Base-by-base conservation (phyloP, 1,140 invertebrate species). In the Pseudomyrmex pallidus region DNA sequence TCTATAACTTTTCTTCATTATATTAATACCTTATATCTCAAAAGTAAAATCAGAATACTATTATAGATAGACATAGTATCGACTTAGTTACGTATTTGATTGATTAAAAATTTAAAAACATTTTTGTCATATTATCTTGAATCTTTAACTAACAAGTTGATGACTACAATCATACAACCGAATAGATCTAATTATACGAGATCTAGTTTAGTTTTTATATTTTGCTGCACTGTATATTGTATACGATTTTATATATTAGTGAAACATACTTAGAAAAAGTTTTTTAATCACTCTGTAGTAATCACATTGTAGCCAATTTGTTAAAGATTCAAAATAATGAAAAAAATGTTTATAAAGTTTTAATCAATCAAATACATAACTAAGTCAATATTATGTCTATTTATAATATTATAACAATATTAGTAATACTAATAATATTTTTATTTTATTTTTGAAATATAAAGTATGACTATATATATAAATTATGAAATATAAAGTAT, bases 11-110 rank as follows among this genome's bases (percentile, higher is more conserved):
- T 35, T 35, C 5, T 7, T 35, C 0, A 7, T 35, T 50, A 2
- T 76, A 52, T 77, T 12, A 5, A 15, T 44, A 44, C 12, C 56
- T 54, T 77, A 20, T 77, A 46, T 72, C 0, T 46, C 3, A 66
- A 76, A 66, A 13, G 12, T 1, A 15, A 74, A 61, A 48, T 15
- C 50, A 74, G 44, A 63, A 46, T 20, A 9, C 25, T 25, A 48
- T 20, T 44, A 15, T 48, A 13, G 13, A 74, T 17, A 17, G 20
- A 74, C 15, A 74, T 10, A 1, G 22, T 63, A 2, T 76, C 25
- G 46, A 35, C 7, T 17, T 56, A 67, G 13, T 77, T 25, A 25
- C 46, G 4, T 56, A 3, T 67, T 46, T 20, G 12, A 12, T 66
- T 12, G 13, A 46, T 20, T 13, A 46, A 68, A 13, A 56, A 56